phyloP scores from a whole-genome alignment of 2,888 invertebrate genomes.

The Melipona bicolor region DNA sequence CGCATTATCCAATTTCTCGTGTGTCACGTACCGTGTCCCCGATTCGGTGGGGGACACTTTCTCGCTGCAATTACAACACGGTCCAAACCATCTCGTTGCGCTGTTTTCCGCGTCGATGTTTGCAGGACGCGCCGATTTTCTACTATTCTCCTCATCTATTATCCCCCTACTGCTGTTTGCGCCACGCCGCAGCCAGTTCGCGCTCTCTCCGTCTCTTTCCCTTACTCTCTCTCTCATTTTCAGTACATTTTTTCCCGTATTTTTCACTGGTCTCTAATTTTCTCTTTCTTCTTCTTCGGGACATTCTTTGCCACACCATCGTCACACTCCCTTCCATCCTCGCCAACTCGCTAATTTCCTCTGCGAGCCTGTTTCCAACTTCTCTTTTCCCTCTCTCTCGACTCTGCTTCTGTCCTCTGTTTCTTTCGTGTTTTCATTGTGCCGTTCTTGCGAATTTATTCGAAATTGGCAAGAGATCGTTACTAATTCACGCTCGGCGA shows the following conservation, averaged over 20 bases:
- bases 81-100: slow-evolving; percentile 11
- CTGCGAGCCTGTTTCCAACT: not conserved
- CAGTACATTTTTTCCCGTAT: not conserved
- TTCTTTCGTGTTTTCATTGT: not conserved
- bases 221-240: not conserved
- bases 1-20: slow-evolving; percentile 65
- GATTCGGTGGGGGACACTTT: slow-evolving; percentile 57
- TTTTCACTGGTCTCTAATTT: not conserved
- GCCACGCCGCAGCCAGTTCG: not conserved
- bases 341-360: not conserved
- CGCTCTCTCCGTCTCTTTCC: slow-evolving; percentile 5
- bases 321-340: not conserved
- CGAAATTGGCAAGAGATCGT: slow-evolving; percentile 25
- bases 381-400: not conserved
- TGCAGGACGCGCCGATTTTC: slow-evolving; percentile 45
- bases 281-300: not conserved
- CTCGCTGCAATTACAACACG: slow-evolving; percentile 58
- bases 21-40: slow-evolving; percentile 62
- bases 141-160: not conserved
- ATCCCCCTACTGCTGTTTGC: not conserved
- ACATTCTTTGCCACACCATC: not conserved
- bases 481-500: slow-evolving; percentile 37
- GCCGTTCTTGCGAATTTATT: not conserved
- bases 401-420: not conserved
- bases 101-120: slow-evolving; percentile 51